Percentiles rank a stretch among this genome's conserved stretches.
Conservation (phyloP, 2,888 invertebrate species). For the Charanyca ferruginea region DNA sequence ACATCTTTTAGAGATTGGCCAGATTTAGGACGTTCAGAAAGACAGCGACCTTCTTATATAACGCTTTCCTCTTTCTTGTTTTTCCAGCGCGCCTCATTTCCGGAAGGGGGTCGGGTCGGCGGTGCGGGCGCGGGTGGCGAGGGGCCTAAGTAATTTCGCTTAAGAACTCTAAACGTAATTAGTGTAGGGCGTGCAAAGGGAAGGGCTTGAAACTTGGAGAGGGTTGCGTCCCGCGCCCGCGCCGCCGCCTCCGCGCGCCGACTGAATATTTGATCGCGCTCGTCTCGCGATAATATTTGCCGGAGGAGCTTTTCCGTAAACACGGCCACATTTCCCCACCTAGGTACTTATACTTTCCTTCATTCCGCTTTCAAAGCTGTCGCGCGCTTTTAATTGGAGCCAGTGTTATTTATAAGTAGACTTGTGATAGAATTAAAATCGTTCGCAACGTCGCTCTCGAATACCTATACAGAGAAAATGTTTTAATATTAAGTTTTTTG, state of each 20-base stretch:
- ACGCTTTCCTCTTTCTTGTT: conserved; percentile 90
- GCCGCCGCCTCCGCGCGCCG: conserved; percentile 84
- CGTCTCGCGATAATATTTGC: conserved; percentile 91
- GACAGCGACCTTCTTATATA: conserved; percentile 88
- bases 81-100: conserved; percentile 90
- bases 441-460: conserved; percentile 84
- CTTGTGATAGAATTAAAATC: conserved; percentile 90
- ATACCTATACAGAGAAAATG: conserved; percentile 80
- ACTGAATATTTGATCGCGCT: conserved; percentile 90
- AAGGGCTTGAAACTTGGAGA: conserved; percentile 92
- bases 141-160: conserved; percentile 93
- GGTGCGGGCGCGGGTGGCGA: conserved; percentile 85
- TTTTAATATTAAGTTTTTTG: conserved; percentile 86
- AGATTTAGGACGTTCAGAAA: conserved; percentile 89
- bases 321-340: conserved; percentile 88
- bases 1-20: conserved; percentile 90
- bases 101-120: conserved; percentile 85
- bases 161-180: conserved; percentile 94
- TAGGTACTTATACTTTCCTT: conserved; percentile 85
- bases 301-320: conserved; percentile 90
- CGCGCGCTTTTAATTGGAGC: conserved; percentile 89
- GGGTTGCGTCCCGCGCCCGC: conserved; percentile 90
- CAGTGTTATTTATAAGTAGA: conserved; percentile 88
- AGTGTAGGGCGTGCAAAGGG: conserved; percentile 92
- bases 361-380: conserved; percentile 87